These are phyloP conservation scores for Champsocephalus gunnari DNA, from an alignment of 2,797 vertebrate species.

Conservation along the genomic window DNA sequence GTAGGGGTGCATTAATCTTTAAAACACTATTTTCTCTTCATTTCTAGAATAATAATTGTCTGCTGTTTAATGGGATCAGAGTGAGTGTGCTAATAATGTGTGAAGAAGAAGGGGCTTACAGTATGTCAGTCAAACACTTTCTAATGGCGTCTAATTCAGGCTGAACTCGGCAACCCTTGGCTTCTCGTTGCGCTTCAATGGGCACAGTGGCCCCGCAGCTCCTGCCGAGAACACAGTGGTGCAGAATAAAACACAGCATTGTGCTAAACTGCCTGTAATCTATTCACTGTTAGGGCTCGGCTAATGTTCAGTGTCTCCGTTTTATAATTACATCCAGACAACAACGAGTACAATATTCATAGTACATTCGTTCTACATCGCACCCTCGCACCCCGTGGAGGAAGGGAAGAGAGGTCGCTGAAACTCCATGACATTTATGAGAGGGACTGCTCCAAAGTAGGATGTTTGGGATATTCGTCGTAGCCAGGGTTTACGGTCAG, in stretches of 20 bases:
- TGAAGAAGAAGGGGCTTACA: constrained; percentile 76
- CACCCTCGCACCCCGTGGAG: constrained; percentile 44
- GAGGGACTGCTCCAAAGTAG: no score
- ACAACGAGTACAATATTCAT: constrained; percentile 72
- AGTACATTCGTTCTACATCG: constrained; percentile 58
- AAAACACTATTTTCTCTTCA: constrained; percentile 85
- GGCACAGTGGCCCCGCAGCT: constrained; percentile 74
- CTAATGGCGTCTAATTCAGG: constrained; percentile 83
- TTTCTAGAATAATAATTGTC: constrained; percentile 85
- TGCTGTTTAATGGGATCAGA: constrained; percentile 83
- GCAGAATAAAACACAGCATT: constrained; percentile 75
- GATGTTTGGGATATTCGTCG: no score
- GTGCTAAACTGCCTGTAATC: constrained; percentile 81
- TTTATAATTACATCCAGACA: constrained; percentile 79
- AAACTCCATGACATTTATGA: no score
- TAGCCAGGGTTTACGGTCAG: no score
- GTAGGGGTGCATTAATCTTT: constrained; percentile 85
- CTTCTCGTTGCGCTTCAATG: constrained; percentile 79
- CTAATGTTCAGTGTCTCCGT: constrained; percentile 72
- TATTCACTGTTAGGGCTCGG: constrained; percentile 69
- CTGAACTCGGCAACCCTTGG: constrained; percentile 76
- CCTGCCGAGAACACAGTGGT: constrained; percentile 68
- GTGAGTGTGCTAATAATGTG: constrained; percentile 86
- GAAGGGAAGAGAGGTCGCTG: constrained; percentile 29
- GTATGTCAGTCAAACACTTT: constrained; percentile 81